A percentile compares a stretch with the other conserved stretches of the same genome.
These are phyloP conservation scores for Amphiprion percula DNA, from an alignment of 2,113 vertebrate species.

Conservation along the genomic window DNA sequence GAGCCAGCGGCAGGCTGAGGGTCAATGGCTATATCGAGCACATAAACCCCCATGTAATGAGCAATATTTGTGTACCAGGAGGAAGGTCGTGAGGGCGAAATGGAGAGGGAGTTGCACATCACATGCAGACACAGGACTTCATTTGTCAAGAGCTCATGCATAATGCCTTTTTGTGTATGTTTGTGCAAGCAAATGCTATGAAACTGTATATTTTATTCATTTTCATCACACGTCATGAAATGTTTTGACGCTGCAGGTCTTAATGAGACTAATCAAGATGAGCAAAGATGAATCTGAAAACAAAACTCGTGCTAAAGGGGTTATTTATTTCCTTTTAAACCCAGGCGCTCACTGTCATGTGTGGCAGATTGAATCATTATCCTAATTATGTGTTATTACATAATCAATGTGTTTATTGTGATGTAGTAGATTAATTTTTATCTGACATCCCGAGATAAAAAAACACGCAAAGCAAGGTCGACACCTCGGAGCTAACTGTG, in stretches of 20 bases:
- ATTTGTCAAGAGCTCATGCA: slow-evolving; percentile 38
- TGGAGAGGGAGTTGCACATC: slow-evolving; percentile 59
- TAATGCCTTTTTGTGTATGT: slow-evolving; percentile 6
- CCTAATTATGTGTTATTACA: slow-evolving; percentile 60
- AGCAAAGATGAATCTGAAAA: slow-evolving; percentile 47
- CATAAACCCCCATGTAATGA: slow-evolving; percentile 83
- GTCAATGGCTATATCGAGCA: slow-evolving; percentile 80
- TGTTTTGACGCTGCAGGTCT: slow-evolving; percentile 17
- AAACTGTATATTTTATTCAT: slow-evolving; percentile 6
- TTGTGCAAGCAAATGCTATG: slow-evolving; percentile 4
- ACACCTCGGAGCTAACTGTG: background rate
- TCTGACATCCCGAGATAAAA: slow-evolving; percentile 16
- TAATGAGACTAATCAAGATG: slow-evolving; percentile 58
- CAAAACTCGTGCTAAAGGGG: slow-evolving; percentile 12
- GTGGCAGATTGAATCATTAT: slow-evolving; percentile 54
- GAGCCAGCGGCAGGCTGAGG: slow-evolving; percentile 67
- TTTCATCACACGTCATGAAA: background rate
- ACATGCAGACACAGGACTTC: slow-evolving; percentile 40
- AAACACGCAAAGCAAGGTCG: slow-evolving; percentile 35
- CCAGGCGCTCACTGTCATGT: slow-evolving; percentile 35
- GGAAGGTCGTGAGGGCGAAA: slow-evolving; percentile 73
- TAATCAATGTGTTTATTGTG: slow-evolving; percentile 59
- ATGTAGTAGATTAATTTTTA: slow-evolving; percentile 45
- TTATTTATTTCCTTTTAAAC: slow-evolving; percentile 40
- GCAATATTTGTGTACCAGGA: slow-evolving; percentile 81